These are phyloP conservation scores for Pagrus major DNA, from an alignment of 2,113 vertebrate genomes.

Conservation along the genomic window DNA sequence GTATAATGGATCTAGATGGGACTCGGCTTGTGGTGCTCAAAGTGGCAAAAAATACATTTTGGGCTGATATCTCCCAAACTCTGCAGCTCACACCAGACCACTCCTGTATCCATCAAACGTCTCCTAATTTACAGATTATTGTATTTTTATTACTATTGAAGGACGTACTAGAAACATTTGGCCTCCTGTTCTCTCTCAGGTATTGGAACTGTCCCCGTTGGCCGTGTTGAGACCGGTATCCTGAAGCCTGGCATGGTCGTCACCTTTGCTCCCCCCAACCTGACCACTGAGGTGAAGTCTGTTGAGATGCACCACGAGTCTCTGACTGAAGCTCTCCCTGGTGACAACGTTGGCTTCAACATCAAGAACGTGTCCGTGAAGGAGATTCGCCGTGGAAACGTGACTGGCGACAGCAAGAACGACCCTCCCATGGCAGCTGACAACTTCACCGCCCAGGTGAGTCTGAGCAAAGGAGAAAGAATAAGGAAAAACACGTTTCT, in stretches of 20 bases:
- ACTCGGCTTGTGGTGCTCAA: no score
- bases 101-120: no score
- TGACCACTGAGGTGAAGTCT: constrained; percentile 88
- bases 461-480: not conserved
- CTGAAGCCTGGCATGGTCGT: constrained; percentile 88
- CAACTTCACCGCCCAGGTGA: constrained; percentile 85
- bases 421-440: constrained; percentile 83
- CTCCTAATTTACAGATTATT: not conserved
- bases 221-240: constrained; percentile 86
- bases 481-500: no score
- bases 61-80: no score
- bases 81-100: no score
- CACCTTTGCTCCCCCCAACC: constrained; percentile 85
- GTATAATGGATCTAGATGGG: no score
- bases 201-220: constrained; percentile 87
- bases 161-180: no score
- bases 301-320: constrained; percentile 89
- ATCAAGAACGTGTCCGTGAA: constrained; percentile 88
- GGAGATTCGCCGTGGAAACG: constrained; percentile 86
- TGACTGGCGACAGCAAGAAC: constrained; percentile 88
- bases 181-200: constrained; percentile 59
- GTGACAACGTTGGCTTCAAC: constrained; percentile 88
- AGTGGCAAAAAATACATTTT: no score
- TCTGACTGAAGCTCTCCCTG: constrained; percentile 82
- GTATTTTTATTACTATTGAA: not conserved